phyloP scores from a whole-genome alignment of 2,888 invertebrate genomes.

The Chrysina gloriosa region DNA sequence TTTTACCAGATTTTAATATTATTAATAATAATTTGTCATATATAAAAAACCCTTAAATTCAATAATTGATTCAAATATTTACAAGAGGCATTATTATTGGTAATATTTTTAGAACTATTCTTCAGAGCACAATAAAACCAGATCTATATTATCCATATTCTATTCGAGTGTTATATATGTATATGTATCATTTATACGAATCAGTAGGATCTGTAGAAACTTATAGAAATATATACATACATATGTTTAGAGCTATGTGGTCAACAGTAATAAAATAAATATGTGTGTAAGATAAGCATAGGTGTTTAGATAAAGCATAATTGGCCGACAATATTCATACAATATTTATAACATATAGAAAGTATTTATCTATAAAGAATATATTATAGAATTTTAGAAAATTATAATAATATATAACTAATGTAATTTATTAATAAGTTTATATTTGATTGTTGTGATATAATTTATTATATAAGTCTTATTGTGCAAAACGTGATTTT shows the following conservation, averaged over 20 bases:
- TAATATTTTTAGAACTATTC: constrained; percentile 2
- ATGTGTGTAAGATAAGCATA: constrained; percentile 16
- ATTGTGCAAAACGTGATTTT: constrained; percentile 22
- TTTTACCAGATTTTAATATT: too few species aligned
- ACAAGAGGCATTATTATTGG: not conserved
- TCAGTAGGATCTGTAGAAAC: not conserved
- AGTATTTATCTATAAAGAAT: constrained; percentile 32
- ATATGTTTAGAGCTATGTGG: not conserved
- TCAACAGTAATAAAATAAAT: constrained; percentile 11
- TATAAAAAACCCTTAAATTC: not conserved
- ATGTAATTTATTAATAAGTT: constrained; percentile 14
- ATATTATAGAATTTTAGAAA: constrained; percentile 16
- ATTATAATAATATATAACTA: constrained; percentile 9
- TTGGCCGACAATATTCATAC: constrained; percentile 37
- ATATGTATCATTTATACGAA: not conserved
- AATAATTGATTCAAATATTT: not conserved
- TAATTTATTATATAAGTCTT: constrained; percentile 18
- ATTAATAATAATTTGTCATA: too few species aligned
- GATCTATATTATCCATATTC: not conserved
- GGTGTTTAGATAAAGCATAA: constrained; percentile 33
- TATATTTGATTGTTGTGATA: constrained; percentile 10
- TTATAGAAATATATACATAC: not conserved
- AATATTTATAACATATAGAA: constrained; percentile 23
- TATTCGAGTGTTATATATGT: not conserved
- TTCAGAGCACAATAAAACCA: constrained; percentile 12